These are phyloP conservation scores for Uromys caudimaculatus DNA, from an alignment of 2,797 vertebrate species.

Conservation along the genomic window DNA sequence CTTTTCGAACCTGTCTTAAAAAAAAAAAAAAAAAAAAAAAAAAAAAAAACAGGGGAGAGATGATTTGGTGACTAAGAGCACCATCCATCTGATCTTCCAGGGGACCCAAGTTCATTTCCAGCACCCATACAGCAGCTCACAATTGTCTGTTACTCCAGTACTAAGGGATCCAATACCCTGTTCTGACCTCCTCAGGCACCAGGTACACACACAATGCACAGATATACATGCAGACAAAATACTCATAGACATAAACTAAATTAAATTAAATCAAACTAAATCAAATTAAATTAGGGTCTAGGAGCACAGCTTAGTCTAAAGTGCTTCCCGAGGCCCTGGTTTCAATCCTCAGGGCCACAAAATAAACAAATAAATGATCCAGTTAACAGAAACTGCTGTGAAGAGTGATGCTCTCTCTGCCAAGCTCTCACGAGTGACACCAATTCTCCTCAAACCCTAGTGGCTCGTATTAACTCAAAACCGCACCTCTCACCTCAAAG, in stretches of 20 bases:
- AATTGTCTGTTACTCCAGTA: background rate
- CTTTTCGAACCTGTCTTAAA: background rate
- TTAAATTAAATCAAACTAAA: background rate
- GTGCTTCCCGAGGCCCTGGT: background rate
- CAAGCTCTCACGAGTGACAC: background rate
- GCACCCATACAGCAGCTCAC: background rate
- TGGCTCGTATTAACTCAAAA: background rate
- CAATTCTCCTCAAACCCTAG: background rate
- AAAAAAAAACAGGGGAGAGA: background rate
- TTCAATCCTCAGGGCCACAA: background rate
- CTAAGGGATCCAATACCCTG: too few relatives aligned
- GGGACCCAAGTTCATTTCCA: background rate
- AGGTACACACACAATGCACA: background rate
- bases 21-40: background rate
- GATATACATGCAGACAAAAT: background rate
- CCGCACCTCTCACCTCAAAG: background rate
- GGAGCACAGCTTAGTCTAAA: background rate
- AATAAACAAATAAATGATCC: background rate
- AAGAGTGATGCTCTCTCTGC: background rate
- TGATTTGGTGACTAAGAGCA: background rate
- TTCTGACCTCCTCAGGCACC: background rate
- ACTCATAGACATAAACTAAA: background rate
- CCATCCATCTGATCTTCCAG: background rate
- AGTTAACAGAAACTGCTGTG: background rate
- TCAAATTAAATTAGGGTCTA: background rate